Conservation (phyloP, 2,888 invertebrate species). For the Ypsolopha sequella region DNA sequence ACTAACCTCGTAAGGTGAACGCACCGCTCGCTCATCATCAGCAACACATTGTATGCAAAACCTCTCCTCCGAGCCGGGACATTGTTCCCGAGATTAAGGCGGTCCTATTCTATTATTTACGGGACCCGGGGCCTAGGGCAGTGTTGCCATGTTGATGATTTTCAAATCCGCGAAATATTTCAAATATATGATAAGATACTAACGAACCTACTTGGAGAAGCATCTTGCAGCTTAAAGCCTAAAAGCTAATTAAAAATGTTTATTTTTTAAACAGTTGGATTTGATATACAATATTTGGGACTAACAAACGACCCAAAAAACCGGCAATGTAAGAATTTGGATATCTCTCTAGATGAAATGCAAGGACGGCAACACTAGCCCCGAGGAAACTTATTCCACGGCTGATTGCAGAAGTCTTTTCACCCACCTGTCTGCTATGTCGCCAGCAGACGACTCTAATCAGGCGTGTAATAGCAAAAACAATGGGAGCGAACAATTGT, state of each 20-base stretch:
- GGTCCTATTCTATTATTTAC: conserved; percentile 48
- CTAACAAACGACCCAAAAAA: too few relatives aligned
- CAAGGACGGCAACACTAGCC: conserved; percentile 12
- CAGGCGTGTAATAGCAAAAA: conserved; percentile 58
- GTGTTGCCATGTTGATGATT: too few relatives aligned
- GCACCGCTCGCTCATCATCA: conserved; percentile 20
- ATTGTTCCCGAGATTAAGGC: conserved; percentile 63
- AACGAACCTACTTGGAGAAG: too few relatives aligned
- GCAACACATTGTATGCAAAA: conserved; percentile 62
- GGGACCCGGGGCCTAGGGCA: conserved; percentile 19
- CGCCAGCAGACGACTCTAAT: conserved; percentile 43
- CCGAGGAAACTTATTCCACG: conserved; percentile 38
- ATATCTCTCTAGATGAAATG: too few relatives aligned
- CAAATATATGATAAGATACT: too few relatives aligned
- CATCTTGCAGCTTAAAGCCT: too few relatives aligned
- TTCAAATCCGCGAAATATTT: too few relatives aligned
- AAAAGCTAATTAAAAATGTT: too few relatives aligned
- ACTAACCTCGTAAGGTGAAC: too few relatives aligned
- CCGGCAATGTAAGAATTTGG: too few relatives aligned
- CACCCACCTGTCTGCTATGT: conserved; percentile 23
- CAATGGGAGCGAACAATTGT: conserved; percentile 27
- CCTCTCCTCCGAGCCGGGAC: conserved; percentile 49
- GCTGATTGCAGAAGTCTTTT: conserved; percentile 41
- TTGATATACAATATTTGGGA: too few relatives aligned
- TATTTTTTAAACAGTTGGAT: too few relatives aligned